Percentiles rank a stretch among this genome's conserved stretches.
Evolutionary conservation across 2,113 vertebrate genomes (phyloP).

Genomic region (Formicarius rufipectus): DNA sequence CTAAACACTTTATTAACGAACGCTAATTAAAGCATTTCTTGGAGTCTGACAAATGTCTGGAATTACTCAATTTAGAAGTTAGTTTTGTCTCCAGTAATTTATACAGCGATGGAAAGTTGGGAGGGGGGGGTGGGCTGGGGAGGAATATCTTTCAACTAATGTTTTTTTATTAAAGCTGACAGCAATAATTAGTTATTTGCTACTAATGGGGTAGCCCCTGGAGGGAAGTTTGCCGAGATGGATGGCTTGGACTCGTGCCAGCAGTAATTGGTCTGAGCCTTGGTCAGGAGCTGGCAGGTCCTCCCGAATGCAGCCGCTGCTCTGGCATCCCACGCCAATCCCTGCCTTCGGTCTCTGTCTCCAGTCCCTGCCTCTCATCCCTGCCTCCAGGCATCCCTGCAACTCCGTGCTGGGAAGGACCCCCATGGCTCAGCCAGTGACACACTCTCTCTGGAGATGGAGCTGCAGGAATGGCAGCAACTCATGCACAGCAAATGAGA

Average conservation of each 20-base stretch:
- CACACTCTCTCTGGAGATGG: background rate
- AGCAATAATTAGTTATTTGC: constrained; percentile 54
- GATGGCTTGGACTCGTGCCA: constrained; percentile 38
- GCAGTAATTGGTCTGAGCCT: background rate
- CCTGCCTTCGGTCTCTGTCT: background rate
- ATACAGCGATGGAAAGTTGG: constrained; percentile 62
- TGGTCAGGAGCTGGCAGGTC: background rate
- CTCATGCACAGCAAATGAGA: rapidly evolving
- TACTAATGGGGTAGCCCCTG: constrained; percentile 15
- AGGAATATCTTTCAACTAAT: constrained; percentile 47
- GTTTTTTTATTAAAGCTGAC: constrained; percentile 59
- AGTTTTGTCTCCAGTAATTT: constrained; percentile 71
- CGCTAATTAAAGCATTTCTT: constrained; percentile 76
- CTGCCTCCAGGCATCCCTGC: background rate
- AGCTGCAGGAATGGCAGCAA: background rate
- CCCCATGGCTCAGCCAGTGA: background rate
- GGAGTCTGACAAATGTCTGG: constrained; percentile 75
- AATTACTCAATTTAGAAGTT: constrained; percentile 76
- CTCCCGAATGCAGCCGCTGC: background rate
- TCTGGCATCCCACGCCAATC: background rate
- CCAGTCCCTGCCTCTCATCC: background rate
- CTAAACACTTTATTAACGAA: constrained; percentile 74
- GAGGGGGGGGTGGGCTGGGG: background rate
- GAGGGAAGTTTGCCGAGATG: constrained; percentile 7
- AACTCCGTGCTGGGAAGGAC: background rate